phyloP scores from a whole-genome alignment of 2,888 invertebrate genomes.

The Flexamia atlantica region DNA sequence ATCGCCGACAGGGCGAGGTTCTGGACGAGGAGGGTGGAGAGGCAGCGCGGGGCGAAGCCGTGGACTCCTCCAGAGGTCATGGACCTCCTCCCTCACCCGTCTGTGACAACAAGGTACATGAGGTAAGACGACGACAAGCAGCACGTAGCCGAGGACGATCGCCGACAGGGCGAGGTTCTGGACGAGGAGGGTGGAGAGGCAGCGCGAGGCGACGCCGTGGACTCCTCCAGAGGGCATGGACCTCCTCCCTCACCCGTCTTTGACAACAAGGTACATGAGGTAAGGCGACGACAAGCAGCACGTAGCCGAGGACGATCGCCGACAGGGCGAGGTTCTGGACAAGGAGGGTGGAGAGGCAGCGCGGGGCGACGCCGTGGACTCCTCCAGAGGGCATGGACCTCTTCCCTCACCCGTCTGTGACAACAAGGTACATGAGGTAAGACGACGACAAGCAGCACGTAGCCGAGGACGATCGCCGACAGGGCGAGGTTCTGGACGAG shows the following conservation, averaged over 20 bases:
- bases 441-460: constrained; percentile 86
- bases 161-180: constrained; percentile 84
- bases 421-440: background rate
- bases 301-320: too few relatives aligned
- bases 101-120: too few relatives aligned
- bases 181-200: constrained; percentile 79
- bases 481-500: constrained; percentile 84
- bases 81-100: constrained; percentile 11
- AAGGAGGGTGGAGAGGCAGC: constrained; percentile 77
- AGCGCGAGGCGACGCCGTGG: constrained; percentile 72
- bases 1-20: constrained; percentile 81
- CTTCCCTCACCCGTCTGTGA: background rate
- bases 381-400: constrained; percentile 22
- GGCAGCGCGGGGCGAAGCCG: constrained; percentile 73
- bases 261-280: background rate
- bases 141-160: constrained; percentile 85
- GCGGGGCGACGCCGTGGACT: constrained; percentile 71
- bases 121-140: constrained; percentile 83
- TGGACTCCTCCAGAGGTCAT: background rate
- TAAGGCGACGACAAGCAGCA: too few relatives aligned
- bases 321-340: constrained; percentile 81
- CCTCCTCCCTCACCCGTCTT: constrained; percentile 19
- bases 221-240: constrained; percentile 41
- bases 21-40: constrained; percentile 80
- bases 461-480: constrained; percentile 84